phyloP scores from a whole-genome alignment of 2,888 invertebrate genomes.

The Globia sparganii region DNA sequence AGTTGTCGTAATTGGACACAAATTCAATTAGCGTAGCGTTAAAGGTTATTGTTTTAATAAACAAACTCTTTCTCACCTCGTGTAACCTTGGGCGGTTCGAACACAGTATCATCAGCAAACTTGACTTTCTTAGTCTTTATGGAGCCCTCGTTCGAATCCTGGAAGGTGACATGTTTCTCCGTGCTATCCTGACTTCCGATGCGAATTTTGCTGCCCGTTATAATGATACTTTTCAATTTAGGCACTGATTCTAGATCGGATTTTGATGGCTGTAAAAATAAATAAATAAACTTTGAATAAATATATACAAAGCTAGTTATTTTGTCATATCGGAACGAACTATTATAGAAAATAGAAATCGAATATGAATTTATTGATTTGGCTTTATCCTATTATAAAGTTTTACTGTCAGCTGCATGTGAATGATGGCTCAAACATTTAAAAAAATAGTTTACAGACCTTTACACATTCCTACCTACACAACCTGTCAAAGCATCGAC shows the following conservation, averaged over 20 bases:
- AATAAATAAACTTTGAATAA: not conserved
- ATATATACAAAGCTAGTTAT: not conserved
- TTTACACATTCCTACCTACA: not conserved
- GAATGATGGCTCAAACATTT: not conserved
- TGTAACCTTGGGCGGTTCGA: constrained; percentile 78
- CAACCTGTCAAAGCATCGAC: not conserved
- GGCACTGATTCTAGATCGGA: constrained; percentile 73
- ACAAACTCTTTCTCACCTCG: constrained; percentile 76
- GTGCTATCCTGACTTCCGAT: constrained; percentile 84
- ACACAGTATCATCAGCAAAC: constrained; percentile 85
- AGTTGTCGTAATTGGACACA: no score
- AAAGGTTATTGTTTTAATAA: not conserved
- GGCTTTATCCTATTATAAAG: not conserved
- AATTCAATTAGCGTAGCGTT: not conserved
- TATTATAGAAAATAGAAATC: not conserved
- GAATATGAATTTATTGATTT: not conserved
- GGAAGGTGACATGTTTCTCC: constrained; percentile 85
- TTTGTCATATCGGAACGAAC: not conserved
- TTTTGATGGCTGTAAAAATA: constrained; percentile 79
- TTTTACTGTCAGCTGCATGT: not conserved
- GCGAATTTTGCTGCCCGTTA: constrained; percentile 75
- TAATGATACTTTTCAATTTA: constrained; percentile 85
- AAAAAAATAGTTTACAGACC: not conserved
- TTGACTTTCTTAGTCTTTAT: constrained; percentile 83
- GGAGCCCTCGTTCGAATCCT: constrained; percentile 80